Base-by-base conservation (phyloP, 2,797 vertebrate species). In the Taeniopygia guttata region DNA sequence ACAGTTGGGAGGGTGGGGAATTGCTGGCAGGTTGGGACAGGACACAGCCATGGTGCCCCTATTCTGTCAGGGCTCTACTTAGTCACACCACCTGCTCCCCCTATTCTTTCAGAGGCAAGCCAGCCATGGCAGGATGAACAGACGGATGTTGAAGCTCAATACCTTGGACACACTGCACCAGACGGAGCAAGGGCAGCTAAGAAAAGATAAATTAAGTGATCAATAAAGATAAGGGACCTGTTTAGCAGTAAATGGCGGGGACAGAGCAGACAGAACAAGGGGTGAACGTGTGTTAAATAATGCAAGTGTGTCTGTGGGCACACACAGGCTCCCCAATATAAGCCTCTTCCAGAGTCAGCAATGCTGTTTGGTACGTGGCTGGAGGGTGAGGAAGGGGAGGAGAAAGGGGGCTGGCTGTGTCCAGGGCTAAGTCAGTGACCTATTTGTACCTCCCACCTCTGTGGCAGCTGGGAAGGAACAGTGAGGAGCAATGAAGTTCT, bases 81-180 rank as follows among this genome's bases (percentile, higher is more conserved):
- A 99, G 99, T 99, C 98, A 99, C 99, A 99, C 99, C 99, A 99
- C 99, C 99, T 99, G 99, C 99, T 98, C 98, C 98, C 98, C 96
- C 98, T 98, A 98, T 99, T 99, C 98, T 99, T 98, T 97, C 98
- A 96, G 95, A 96, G 95, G 97, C 97, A 98, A 98, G 98, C 98
- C 98, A 97, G 97, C 97, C 94, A 97, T 98, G 98, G 98, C 98
- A 98, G 97, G 97, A 97, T 98, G 95, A 98, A 98, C 98, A 99
- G 98, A 99, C 98, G 98, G 98, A 97, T 96, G 96, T 93, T 96
- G 77, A 93, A 89, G 84, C 95, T 96, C 96, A 96, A 97, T 97
- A 96, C 97, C 94, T 95, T 96, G 95, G 96, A 98, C 97, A 97
- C 98, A 98, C 96, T 87, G 97, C 97, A 97, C 97, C 98, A 98